Evolutionary conservation across 1,140 invertebrate species (phyloP).

Genomic region (Aradophagus sp.): DNA sequence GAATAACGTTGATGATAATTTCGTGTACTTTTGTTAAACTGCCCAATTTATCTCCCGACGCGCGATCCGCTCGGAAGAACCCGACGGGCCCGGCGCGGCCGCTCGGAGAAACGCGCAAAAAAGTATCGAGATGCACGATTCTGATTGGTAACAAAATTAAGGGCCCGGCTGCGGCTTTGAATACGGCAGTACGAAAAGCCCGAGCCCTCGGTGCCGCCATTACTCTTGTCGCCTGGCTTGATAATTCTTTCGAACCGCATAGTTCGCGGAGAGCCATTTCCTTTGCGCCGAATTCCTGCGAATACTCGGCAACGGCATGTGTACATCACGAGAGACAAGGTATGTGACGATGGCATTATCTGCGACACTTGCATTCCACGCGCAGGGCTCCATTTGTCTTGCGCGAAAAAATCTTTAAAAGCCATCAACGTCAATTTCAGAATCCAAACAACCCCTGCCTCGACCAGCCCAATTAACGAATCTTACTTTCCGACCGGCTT

Average conservation of each 20-base stretch:
- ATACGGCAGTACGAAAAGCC: constrained; percentile 52
- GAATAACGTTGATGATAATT: constrained; percentile 48
- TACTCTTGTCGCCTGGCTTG: constrained; percentile 54
- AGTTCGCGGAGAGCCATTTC: constrained; percentile 49
- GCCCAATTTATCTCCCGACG: constrained; percentile 40
- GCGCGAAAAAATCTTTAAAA: constrained; percentile 25
- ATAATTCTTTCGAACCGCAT: constrained; percentile 57
- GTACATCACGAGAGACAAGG: constrained; percentile 44
- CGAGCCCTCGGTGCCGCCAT: constrained; percentile 45
- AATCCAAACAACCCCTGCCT: too few relatives aligned
- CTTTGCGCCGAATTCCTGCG: constrained; percentile 45
- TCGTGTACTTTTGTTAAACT: constrained; percentile 42
- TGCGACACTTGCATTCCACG: constrained; percentile 35
- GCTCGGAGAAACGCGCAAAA: constrained; percentile 37
- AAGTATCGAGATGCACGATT: constrained; percentile 52
- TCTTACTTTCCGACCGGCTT: too few relatives aligned
- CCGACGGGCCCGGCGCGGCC: constrained; percentile 19
- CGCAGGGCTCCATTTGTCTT: constrained; percentile 12
- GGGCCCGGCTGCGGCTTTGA: constrained; percentile 45
- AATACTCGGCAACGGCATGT: constrained; percentile 47
- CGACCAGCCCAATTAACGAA: too few relatives aligned
- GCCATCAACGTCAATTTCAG: constrained; percentile 20
- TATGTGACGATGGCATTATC: constrained; percentile 44
- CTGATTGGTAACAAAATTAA: constrained; percentile 56
- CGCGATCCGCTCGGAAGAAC: constrained; percentile 39